These are phyloP conservation scores for Stenurella melanura DNA, from an alignment of 2,888 invertebrate genomes.

Conservation along the genomic window DNA sequence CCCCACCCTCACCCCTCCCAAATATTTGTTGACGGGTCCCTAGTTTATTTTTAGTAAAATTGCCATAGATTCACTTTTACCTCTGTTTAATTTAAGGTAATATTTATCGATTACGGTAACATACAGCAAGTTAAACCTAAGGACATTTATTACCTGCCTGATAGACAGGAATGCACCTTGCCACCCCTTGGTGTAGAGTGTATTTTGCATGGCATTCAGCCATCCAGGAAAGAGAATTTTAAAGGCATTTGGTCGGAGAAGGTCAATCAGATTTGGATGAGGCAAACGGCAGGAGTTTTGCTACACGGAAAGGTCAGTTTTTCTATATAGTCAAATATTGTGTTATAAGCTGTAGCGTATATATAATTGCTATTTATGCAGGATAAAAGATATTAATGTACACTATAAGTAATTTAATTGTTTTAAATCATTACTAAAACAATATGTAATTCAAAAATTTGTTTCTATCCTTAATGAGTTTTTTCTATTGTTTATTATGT, in stretches of 20 bases:
- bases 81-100: constrained; percentile 74
- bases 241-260: constrained; percentile 79
- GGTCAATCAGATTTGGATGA: constrained; percentile 74
- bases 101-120: constrained; percentile 88
- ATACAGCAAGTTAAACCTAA: constrained; percentile 72
- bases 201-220: constrained; percentile 81
- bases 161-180: constrained; percentile 60
- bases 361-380: too few species aligned
- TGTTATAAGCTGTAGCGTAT: constrained; percentile 11
- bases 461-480: too few species aligned
- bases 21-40: too few species aligned
- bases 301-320: constrained; percentile 74
- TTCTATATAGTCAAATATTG: constrained; percentile 13
- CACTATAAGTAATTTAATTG: too few species aligned
- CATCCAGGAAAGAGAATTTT: constrained; percentile 78
- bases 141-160: constrained; percentile 73
- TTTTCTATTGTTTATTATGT: too few species aligned
- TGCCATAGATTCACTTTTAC: background rate
- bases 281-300: constrained; percentile 58
- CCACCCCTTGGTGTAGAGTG: constrained; percentile 84
- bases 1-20: too few species aligned
- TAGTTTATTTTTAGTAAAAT: too few species aligned
- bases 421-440: too few species aligned
- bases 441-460: too few species aligned
- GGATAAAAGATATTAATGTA: too few species aligned